phyloP scores from a whole-genome alignment of 2,888 invertebrate genomes.

The Fabriciana adippe region DNA sequence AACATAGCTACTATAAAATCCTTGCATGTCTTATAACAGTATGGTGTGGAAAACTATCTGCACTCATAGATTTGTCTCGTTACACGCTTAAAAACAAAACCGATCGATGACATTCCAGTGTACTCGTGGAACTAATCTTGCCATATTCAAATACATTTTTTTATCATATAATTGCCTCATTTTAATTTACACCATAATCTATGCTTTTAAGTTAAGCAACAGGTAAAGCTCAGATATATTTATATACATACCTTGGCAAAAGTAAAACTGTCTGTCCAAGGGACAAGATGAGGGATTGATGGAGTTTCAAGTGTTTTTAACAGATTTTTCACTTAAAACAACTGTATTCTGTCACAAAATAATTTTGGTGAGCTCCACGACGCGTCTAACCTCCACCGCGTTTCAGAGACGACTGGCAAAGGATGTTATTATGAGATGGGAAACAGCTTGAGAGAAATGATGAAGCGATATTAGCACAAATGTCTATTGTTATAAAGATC shows the following conservation, averaged over 20 bases:
- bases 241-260: conserved; percentile 22
- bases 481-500: conserved; percentile 1
- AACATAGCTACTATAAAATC: not conserved
- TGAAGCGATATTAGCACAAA: conserved; percentile 22
- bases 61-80: conserved; percentile 1
- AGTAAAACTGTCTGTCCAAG: not conserved
- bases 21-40: not conserved
- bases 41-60: not conserved
- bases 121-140: not conserved
- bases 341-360: conserved; percentile 23
- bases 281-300: not conserved
- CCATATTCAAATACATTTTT: not conserved
- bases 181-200: conserved; percentile 5
- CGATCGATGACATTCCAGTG: conserved; percentile 9
- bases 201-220: conserved; percentile 27
- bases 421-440: conserved; percentile 45
- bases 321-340: conserved; percentile 30
- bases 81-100: conserved; percentile 6
- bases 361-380: conserved; percentile 23
- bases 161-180: conserved; percentile 12
- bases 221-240: conserved; percentile 27
- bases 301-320: not conserved
- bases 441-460: conserved; percentile 41
- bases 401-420: conserved; percentile 45
- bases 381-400: conserved; percentile 39